Percentiles rank a stretch among this genome's conserved stretches.
Conservation (phyloP, 2,797 vertebrate species). For the Gobionotothen gibberifrons region DNA sequence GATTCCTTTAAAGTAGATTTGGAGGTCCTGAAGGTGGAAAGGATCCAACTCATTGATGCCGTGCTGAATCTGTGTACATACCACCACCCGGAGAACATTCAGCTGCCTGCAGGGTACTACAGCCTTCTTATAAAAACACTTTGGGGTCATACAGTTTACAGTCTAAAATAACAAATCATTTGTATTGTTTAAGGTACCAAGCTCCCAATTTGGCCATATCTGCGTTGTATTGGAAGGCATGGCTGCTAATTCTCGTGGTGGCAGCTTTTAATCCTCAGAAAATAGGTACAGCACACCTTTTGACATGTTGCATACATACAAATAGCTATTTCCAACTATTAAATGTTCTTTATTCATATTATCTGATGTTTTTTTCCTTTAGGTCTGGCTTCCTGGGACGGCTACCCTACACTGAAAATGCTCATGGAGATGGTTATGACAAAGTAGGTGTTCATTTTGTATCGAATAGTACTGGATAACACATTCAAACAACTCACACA, state of each 20-base stretch:
- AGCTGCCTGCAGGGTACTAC: slow-evolving; percentile 94
- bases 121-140: slow-evolving; percentile 22
- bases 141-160: slow-evolving; percentile 7
- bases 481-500: neutral
- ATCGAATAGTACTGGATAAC: neutral
- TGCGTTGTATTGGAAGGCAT: slow-evolving; percentile 97
- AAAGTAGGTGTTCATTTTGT: slow-evolving; percentile 83
- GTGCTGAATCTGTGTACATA: slow-evolving; percentile 98
- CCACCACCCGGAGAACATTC: slow-evolving; percentile 98
- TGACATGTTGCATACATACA: neutral
- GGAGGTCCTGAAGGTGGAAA: slow-evolving; percentile 94
- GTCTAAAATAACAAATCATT: slow-evolving; percentile 41
- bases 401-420: slow-evolving; percentile 98
- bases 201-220: slow-evolving; percentile 97
- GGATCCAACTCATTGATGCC: slow-evolving; percentile 96
- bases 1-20: slow-evolving; percentile 85
- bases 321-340: neutral
- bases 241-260: slow-evolving; percentile 95
- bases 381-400: slow-evolving; percentile 97
- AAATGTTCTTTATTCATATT: neutral
- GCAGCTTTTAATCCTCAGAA: slow-evolving; percentile 98
- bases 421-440: slow-evolving; percentile 99
- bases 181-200: slow-evolving; percentile 88
- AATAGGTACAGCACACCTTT: slow-evolving; percentile 85
- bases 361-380: slow-evolving; percentile 18